Evolutionary conservation across 2,888 invertebrate genomes (phyloP), one percentile per base, ranked within the genome.

Genomic region (Tethea ocularis): DNA sequence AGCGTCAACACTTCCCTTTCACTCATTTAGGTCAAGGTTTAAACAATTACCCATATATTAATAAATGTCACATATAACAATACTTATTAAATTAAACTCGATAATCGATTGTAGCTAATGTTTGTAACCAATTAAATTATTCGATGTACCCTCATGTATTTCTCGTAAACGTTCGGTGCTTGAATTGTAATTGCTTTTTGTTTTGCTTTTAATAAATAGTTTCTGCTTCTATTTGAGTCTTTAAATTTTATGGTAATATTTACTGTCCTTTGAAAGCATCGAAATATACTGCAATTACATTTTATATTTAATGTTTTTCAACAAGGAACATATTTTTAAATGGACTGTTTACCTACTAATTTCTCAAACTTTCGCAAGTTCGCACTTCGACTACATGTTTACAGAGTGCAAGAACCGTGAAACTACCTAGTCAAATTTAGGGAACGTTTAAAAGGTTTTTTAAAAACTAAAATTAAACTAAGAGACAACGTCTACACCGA

Each of bases 1-100:
- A 60, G 68, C 64, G 70, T 62, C 67, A 61, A 68, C 74, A 59
- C 64, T 70, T 72, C 71, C 78, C 72, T 80, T 68, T 80, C 79
- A 78, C 80, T 63, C 62, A 57, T 46, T 46, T 61, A 63, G 70
- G 70, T 72, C 72, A 76, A 74, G 67, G 68, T 51, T 57, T 57
- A 22, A 26, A 22, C 26, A 57, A 59, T 60, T 61, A 63, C 64
- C 64, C 63, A 60, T 58, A 71, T 66, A 63, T 68, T 61, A 64
- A 63, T 70, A 59, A 72, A 68, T 67, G 68, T 66, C 66, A 67
- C 62, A 57, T 64, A 20, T 46, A 63, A 67, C 63, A 69, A 67
- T 68, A 61, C 61, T 59, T 61, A 60, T 33, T 36, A 54, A 62
- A 62, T 67, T 58, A 66, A 67, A 64, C 60, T 63, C 59, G 61